Evolutionary conservation across 2,113 vertebrate species (phyloP).

Genomic region (Oreochromis spilurus): DNA sequence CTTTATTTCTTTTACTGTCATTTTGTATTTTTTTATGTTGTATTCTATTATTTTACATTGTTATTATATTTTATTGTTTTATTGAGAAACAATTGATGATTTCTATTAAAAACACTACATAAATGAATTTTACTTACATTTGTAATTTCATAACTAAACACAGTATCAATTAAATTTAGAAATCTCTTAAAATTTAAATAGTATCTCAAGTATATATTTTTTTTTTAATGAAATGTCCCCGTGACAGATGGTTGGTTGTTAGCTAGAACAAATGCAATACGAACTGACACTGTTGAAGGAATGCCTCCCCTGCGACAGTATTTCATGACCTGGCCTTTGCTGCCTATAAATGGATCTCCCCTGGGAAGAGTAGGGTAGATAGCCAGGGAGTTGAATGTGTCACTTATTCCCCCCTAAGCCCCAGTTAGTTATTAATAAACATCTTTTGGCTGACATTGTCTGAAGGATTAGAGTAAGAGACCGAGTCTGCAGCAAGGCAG

Average conservation of each 20-base stretch:
- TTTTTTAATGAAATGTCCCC: neutral
- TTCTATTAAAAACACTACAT: neutral
- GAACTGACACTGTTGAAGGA: neutral
- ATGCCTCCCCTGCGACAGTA: slow-evolving; percentile 36
- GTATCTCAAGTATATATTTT: neutral
- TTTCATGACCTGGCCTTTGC: slow-evolving; percentile 49
- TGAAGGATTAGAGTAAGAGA: slow-evolving; percentile 37
- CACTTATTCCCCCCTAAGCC: slow-evolving; percentile 14
- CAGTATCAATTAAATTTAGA: neutral
- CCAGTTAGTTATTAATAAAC: slow-evolving; percentile 58
- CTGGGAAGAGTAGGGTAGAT: slow-evolving; percentile 4
- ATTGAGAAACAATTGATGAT: neutral
- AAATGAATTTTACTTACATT: neutral
- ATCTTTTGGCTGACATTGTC: slow-evolving; percentile 69
- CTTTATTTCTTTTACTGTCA: neutral
- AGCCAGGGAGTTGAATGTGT: slow-evolving; percentile 15
- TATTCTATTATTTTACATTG: neutral
- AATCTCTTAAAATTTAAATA: neutral
- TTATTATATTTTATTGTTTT: neutral
- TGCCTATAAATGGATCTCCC: slow-evolving; percentile 50
- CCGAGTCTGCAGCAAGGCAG: neutral
- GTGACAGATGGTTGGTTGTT: neutral
- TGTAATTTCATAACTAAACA: neutral
- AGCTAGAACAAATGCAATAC: neutral
- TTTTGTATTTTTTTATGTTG: neutral